These are phyloP conservation scores for Nomia melanderi DNA, from an alignment of 1,140 invertebrate species.

Conservation along the genomic window DNA sequence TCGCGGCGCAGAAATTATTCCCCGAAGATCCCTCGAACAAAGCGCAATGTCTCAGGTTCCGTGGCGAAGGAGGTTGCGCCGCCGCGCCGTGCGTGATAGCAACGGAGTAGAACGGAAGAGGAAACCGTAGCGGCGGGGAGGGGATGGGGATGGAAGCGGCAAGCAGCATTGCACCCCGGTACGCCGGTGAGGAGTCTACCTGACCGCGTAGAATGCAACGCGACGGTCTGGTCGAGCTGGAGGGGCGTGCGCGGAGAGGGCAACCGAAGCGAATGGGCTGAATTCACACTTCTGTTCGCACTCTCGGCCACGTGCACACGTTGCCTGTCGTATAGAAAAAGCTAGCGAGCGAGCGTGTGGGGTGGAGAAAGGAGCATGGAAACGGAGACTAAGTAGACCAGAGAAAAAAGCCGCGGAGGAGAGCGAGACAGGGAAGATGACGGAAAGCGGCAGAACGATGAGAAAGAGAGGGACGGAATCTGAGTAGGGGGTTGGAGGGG, in stretches of 20 bases:
- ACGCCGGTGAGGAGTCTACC: conserved; percentile 25
- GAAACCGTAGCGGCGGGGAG: too few species aligned
- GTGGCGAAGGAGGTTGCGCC: too few species aligned
- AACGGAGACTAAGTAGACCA: conserved; percentile 46
- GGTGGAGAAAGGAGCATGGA: conserved; percentile 15
- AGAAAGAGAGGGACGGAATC: background rate
- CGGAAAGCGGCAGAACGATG: conserved; percentile 8
- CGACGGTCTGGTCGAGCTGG: background rate
- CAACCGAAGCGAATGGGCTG: conserved; percentile 36
- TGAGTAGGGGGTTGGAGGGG: conserved; percentile 2
- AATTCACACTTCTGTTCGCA: conserved; percentile 64
- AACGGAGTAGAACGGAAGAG: background rate
- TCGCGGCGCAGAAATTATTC: conserved; percentile 5
- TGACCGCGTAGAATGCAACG: conserved; percentile 27
- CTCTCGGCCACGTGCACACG: conserved; percentile 43
- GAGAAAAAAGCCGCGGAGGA: conserved; percentile 32
- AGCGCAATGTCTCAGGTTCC: conserved; percentile 10
- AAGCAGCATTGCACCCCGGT: conserved; percentile 34
- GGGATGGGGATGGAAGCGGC: background rate
- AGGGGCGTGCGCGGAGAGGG: background rate
- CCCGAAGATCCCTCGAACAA: background rate
- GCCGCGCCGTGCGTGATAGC: background rate
- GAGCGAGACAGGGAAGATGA: background rate
- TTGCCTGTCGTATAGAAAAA: conserved; percentile 45
- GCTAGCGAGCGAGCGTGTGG: conserved; percentile 42